Conservation (phyloP, 2,797 vertebrate species). For the Anabas testudineus region DNA sequence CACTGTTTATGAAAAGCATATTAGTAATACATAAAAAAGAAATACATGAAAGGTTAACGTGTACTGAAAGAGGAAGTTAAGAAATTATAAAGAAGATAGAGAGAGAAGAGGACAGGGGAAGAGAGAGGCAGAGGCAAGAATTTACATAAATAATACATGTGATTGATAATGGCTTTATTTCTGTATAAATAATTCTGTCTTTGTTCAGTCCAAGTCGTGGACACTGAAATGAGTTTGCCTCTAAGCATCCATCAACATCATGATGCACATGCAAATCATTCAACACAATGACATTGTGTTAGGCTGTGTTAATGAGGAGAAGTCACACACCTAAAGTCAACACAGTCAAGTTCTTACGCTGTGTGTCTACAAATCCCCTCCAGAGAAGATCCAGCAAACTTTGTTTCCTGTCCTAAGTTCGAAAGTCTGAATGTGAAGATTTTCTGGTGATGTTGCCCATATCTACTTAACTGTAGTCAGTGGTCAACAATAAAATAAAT, state of each 20-base stretch:
- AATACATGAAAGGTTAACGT: constrained; percentile 9
- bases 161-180: constrained; percentile 62
- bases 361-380: constrained; percentile 26
- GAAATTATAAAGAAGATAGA: constrained; percentile 29
- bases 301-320: constrained; percentile 23
- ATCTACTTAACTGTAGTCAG: neutral
- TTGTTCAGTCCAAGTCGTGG: constrained; percentile 32
- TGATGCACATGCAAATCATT: constrained; percentile 33
- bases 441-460: neutral
- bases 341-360: constrained; percentile 2
- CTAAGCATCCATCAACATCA: constrained; percentile 15
- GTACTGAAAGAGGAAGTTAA: constrained; percentile 16
- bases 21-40: constrained; percentile 66
- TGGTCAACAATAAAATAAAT: neutral
- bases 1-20: constrained; percentile 61
- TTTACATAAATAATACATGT: constrained; percentile 67
- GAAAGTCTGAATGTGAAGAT: neutral
- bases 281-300: constrained; percentile 39
- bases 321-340: constrained; percentile 25
- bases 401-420: neutral
- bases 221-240: constrained; percentile 58
- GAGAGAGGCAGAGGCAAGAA: constrained; percentile 3
- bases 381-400: neutral
- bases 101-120: constrained; percentile 8
- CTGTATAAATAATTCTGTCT: constrained; percentile 54